These are phyloP conservation scores for Leptodactylus fuscus DNA, from an alignment of 2,113 vertebrate species.

Conservation along the genomic window DNA sequence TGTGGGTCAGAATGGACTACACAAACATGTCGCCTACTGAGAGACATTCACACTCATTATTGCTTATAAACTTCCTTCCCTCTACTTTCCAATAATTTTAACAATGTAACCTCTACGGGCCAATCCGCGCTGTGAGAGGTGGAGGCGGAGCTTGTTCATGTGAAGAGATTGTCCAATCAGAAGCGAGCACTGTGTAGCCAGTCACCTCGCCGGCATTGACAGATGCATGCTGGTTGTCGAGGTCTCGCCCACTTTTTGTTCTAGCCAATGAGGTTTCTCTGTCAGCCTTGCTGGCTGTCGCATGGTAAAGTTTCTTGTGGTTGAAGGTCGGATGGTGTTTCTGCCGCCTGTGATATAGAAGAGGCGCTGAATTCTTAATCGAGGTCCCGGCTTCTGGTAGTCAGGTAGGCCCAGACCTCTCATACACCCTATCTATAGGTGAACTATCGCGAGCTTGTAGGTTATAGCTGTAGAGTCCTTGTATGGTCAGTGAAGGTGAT, in stretches of 20 bases:
- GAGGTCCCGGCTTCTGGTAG: neutral
- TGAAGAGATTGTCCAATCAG: neutral
- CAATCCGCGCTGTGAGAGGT: neutral
- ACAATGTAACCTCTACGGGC: too few species aligned
- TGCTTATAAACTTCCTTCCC: too few species aligned
- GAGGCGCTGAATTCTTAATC: too few species aligned
- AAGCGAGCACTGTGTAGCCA: neutral
- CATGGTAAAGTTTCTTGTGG: neutral
- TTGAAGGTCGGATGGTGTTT: conserved; percentile 16
- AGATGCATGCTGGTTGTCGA: neutral
- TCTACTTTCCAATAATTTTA: too few species aligned
- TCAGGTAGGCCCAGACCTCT: conserved; percentile 7
- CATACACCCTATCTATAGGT: too few species aligned
- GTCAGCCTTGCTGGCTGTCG: neutral
- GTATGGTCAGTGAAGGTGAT: too few species aligned
- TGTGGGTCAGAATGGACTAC: neutral
- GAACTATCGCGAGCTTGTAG: too few species aligned
- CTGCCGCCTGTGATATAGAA: neutral
- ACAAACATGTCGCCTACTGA: neutral
- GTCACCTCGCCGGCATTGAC: neutral
- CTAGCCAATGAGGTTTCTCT: neutral
- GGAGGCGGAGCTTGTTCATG: too few species aligned
- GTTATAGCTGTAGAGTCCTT: too few species aligned
- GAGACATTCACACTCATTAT: neutral
- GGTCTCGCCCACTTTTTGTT: neutral